A percentile compares a stretch with the other conserved stretches of the same genome.
phyloP scores from a whole-genome alignment of 2,888 invertebrate species.

The Gisinianus flammeolus region DNA sequence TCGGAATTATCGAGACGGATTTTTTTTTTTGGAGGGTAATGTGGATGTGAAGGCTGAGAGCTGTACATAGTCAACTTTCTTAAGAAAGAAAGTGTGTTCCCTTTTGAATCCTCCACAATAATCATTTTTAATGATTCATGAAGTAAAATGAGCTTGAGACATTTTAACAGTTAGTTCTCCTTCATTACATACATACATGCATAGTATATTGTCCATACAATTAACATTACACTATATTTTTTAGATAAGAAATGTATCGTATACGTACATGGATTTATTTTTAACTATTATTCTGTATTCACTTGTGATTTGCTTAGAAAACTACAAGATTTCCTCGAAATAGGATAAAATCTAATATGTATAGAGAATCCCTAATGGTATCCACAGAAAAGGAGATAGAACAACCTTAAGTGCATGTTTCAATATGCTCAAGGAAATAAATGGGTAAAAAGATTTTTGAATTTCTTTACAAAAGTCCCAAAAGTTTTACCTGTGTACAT shows the following conservation, averaged over 20 bases:
- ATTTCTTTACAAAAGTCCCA: no score
- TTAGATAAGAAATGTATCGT: no score
- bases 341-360: no score
- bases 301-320: neutral
- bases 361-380: no score
- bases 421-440: no score
- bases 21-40: neutral
- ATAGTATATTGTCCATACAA: neutral
- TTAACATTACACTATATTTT: neutral
- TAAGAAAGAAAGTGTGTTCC: neutral
- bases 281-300: neutral
- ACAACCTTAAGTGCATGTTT: no score
- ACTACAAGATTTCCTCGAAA: neutral
- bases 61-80: neutral
- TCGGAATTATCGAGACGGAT: no score
- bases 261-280: neutral
- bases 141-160: neutral
- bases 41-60: neutral
- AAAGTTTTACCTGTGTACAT: neutral
- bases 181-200: no score
- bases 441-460: no score
- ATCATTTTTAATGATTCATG: conserved; percentile 11
- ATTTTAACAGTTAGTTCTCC: neutral
- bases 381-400: no score
- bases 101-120: neutral